These are phyloP conservation scores for Cordilura impudica DNA, from an alignment of 2,888 invertebrate species.

Conservation along the genomic window DNA sequence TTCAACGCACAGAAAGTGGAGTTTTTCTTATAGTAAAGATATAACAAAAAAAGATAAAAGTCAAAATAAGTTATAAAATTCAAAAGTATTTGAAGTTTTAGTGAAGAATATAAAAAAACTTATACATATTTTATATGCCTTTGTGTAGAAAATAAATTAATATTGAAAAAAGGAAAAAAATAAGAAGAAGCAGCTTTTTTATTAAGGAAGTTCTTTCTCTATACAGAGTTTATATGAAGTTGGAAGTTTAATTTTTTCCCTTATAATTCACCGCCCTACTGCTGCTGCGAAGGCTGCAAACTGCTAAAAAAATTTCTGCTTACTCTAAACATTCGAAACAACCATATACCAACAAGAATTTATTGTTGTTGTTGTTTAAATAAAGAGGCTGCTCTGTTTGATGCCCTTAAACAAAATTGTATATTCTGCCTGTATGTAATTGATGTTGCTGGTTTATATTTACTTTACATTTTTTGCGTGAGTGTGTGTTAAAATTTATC, in stretches of 20 bases:
- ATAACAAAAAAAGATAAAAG: background rate
- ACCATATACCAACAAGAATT: conserved; percentile 36
- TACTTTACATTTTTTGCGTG: conserved; percentile 25
- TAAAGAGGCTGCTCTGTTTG: conserved; percentile 1
- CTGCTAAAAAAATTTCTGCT: conserved; percentile 19
- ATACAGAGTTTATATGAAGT: conserved; percentile 54
- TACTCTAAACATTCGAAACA: conserved; percentile 21
- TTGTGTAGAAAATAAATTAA: background rate
- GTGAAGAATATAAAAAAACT: background rate
- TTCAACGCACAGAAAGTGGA: background rate
- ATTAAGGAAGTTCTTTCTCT: conserved; percentile 53
- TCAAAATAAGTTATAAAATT: background rate
- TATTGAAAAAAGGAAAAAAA: background rate
- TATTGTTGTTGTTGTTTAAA: background rate
- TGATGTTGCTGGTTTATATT: conserved; percentile 17
- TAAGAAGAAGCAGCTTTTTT: conserved; percentile 18
- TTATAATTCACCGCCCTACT: conserved; percentile 46
- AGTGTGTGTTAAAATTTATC: conserved; percentile 56
- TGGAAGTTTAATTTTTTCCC: conserved; percentile 1
- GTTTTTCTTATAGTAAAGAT: background rate
- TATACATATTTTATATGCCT: background rate
- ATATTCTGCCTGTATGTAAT: background rate
- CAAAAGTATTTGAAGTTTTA: background rate
- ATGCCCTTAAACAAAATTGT: conserved; percentile 10
- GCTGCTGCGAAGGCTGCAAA: conserved; percentile 27